Conservation (phyloP, 2,888 invertebrate species). For the Netelia virgata region DNA sequence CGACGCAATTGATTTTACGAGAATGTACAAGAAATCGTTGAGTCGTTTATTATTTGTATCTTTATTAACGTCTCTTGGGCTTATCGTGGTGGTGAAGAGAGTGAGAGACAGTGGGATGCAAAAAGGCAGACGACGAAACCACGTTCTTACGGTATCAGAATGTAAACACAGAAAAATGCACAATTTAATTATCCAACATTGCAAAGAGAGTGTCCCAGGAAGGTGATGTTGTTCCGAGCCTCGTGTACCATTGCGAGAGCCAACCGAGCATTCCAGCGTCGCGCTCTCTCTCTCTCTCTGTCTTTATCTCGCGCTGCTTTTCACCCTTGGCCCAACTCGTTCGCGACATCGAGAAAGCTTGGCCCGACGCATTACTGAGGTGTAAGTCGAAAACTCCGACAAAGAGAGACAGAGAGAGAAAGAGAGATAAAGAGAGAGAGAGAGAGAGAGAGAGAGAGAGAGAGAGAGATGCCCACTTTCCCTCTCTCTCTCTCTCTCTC, state of each 20-base stretch:
- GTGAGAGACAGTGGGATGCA: not conserved
- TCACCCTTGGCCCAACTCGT: conserved; percentile 5
- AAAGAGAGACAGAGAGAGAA: conserved; percentile 24
- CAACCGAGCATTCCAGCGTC: conserved; percentile 68
- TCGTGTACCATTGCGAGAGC: conserved; percentile 21
- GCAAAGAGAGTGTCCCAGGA: conserved; percentile 35
- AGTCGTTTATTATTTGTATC: not conserved
- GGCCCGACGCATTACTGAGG: conserved; percentile 72
- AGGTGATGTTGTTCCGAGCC: conserved; percentile 21
- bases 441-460: conserved; percentile 47
- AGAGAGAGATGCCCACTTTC: conserved; percentile 34
- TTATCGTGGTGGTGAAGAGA: not conserved
- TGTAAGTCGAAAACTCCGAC: conserved; percentile 60
- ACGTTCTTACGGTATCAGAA: conserved; percentile 44
- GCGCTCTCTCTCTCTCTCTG: conserved; percentile 41
- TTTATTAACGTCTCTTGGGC: not conserved
- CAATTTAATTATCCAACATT: conserved; percentile 66
- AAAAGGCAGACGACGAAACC: not conserved
- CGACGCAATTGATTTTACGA: too few species aligned
- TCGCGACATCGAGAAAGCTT: conserved; percentile 78
- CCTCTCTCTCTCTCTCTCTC: conserved; percentile 39
- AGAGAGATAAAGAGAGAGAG: conserved; percentile 37
- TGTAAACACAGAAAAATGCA: conserved; percentile 46
- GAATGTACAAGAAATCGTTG: not conserved
- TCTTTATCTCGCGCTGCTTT: not conserved